A percentile compares a stretch with the other conserved stretches of the same genome.
phyloP scores from a whole-genome alignment of 2,888 invertebrate species.

The Malachius bipustulatus region DNA sequence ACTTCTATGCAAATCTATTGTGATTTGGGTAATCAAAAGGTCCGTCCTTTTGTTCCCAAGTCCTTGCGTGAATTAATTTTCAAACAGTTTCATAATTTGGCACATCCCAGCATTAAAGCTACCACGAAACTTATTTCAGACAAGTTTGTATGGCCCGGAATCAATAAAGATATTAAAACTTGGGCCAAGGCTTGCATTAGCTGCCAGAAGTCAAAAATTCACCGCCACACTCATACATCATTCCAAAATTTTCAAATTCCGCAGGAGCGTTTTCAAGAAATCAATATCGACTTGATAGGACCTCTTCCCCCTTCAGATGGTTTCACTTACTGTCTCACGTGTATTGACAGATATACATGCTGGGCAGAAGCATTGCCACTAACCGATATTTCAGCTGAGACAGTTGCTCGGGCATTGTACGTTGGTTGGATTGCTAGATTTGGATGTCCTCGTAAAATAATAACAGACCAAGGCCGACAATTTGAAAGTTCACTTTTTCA shows the following conservation, averaged over 20 bases:
- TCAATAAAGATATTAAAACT: background rate
- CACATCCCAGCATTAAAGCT: too few species aligned
- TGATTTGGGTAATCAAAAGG: too few species aligned
- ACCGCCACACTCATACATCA: background rate
- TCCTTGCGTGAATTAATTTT: too few species aligned
- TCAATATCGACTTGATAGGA: background rate
- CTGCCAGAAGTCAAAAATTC: constrained; percentile 1
- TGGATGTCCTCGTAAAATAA: background rate
- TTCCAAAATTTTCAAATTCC: background rate
- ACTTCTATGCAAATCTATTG: constrained; percentile 3
- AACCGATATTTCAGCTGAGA: background rate
- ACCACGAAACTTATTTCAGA: too few species aligned
- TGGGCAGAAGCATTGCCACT: constrained; percentile 1
- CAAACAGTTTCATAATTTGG: too few species aligned
- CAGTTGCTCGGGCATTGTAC: background rate
- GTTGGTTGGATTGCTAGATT: background rate
- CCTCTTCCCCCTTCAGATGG: background rate
- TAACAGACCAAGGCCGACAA: background rate
- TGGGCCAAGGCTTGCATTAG: background rate
- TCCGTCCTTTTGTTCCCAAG: too few species aligned
- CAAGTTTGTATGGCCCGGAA: background rate
- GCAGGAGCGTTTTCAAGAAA: background rate
- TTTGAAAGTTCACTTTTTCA: background rate
- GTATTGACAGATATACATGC: background rate
- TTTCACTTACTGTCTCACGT: background rate